Evolutionary conservation across 2,888 invertebrate species (phyloP).

Genomic region (Dryobota labecula): DNA sequence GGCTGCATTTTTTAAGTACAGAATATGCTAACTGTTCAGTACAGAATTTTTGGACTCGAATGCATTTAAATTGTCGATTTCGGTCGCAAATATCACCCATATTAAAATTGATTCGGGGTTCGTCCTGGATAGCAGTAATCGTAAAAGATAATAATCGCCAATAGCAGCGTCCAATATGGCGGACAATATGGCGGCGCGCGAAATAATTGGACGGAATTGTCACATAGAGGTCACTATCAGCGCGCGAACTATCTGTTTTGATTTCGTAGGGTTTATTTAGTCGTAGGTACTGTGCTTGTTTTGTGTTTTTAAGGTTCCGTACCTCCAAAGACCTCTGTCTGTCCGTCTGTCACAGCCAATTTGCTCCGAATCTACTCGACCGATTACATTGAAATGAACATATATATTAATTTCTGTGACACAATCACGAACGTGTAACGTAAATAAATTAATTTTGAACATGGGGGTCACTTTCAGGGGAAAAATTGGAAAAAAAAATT

Average conservation of each 20-base stretch:
- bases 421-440: too few relatives aligned
- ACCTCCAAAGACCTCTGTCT: too few relatives aligned
- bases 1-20: conserved; percentile 31
- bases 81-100: conserved; percentile 60
- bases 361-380: too few relatives aligned
- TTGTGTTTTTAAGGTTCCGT: too few relatives aligned
- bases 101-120: conserved; percentile 73
- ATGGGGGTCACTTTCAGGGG: too few relatives aligned
- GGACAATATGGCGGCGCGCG: conserved; percentile 62
- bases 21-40: conserved; percentile 35
- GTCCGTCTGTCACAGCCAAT: too few relatives aligned
- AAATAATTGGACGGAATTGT: conserved; percentile 73
- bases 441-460: too few relatives aligned
- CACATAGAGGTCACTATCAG: conserved; percentile 51
- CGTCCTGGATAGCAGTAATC: conserved; percentile 69
- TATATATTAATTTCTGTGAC: too few relatives aligned
- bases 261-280: conserved; percentile 47
- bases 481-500: too few relatives aligned
- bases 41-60: conserved; percentile 57
- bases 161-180: conserved; percentile 71
- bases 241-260: conserved; percentile 48
- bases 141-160: conserved; percentile 77
- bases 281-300: conserved; percentile 1
- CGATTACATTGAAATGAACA: too few relatives aligned
- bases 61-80: conserved; percentile 71